Evolutionary conservation across 2,888 invertebrate genomes (phyloP), one percentile per base, ranked within the genome.

Genomic region (Sussaba pulchella): DNA sequence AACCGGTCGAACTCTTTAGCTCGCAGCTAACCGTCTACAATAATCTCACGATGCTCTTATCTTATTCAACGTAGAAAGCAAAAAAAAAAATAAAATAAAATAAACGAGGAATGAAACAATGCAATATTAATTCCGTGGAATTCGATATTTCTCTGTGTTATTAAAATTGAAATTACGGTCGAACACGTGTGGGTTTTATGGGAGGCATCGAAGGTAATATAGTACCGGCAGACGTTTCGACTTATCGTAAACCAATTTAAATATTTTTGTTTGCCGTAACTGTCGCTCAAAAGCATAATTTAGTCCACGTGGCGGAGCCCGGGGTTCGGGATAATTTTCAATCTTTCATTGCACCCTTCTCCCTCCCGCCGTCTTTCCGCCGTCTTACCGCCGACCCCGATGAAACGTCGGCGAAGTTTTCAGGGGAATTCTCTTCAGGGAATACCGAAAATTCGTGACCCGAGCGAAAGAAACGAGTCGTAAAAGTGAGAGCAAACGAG

Each of bases 401-500:
- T n/a, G n/a, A n/a, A n/a, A n/a, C n/a, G n/a, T n/a, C n/a, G n/a
- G n/a, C n/a, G n/a, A n/a, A n/a, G n/a, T n/a, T n/a, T n/a, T n/a
- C n/a, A n/a, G n/a, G n/a, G 31, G 43, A 21, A 21, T 21, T 12
- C 54, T 24, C 67, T 64, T 26, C 10, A 69, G 80, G 80, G 76
- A 76, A 72, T 76, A 76, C 71, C 71, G 47, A 72, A 81, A 69
- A 69, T 67, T 79, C 50, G 66, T 50, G 57, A 78, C 70, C 66
- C 57, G 36, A 54, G 26, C 45, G 47, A 6, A 26, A 14, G 31
- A 31, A 31, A 52, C 66, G 67, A n/a, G 75, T 83, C 81, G 81
- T 86, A 84, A 85, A 86, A 86, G 82, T 81, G 81, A 86, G 84
- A 85, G 82, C 76, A 47, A 47, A 17, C n/a, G 77, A 78, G 70